Evolutionary conservation across 2,113 vertebrate species (phyloP), one percentile per base, ranked within the genome.

Genomic region (Myxocyprinus asiaticus): DNA sequence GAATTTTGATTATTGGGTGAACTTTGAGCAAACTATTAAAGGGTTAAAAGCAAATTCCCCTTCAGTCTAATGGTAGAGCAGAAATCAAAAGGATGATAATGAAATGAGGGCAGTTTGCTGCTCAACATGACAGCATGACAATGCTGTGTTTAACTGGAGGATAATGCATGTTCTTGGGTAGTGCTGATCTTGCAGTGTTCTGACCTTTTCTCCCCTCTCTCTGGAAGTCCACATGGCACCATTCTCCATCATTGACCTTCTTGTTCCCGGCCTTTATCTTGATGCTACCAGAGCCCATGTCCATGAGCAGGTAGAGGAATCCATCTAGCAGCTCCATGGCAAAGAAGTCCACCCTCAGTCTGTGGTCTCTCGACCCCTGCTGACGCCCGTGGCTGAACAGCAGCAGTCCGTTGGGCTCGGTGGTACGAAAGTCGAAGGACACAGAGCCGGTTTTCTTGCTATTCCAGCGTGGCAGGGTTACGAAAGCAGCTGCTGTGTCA

Each of bases 141-240:
- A 56, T 56, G 55, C 6, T 58, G 14, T 12, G 4, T 58, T 56
- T 15, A 56, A 56, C 11, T 22, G 67, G 9, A 61, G 42, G 58
- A 14, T 47, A 61, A 80, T 67, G 56, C 55, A 11, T 43, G 48
- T 56, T 58, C 14, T 15, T 58, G 55, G 14, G 5, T 58, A 58
- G 55, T 51, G 58, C 50, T 56, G 59, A 56, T 12, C 84, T 51
- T 53, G 55, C 44, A 11, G 15, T 59, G 42, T 14, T 78, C 92
- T 88, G 85, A 98, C 96, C 96, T 85, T 92, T 95, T 17, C 96
- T 92, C 7, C 96, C 96, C 0, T 95, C 96, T 55, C 96, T 88
- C 83, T 98, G 96, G 88, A 98, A 95, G 88, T 98, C 96, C 88
- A 98, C 95, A 4, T 97, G 96, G 85, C 94, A 95, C 96, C 96